A percentile compares a stretch with the other conserved stretches of the same genome.
These are phyloP conservation scores for Macrocentrus cingulum DNA, from an alignment of 1,140 invertebrate species.

Conservation along the genomic window DNA sequence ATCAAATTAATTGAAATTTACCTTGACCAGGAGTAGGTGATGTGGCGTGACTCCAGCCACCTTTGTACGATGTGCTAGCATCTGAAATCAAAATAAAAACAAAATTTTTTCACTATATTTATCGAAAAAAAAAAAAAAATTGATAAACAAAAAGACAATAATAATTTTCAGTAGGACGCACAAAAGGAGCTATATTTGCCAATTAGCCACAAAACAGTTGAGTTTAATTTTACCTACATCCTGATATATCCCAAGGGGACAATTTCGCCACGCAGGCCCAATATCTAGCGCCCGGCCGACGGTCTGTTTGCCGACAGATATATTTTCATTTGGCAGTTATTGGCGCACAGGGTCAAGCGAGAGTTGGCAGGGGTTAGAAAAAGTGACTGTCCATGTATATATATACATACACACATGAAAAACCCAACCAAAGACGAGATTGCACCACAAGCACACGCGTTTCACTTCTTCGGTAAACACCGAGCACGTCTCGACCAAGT, in stretches of 20 bases:
- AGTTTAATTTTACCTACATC: not conserved
- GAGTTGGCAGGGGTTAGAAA: not conserved
- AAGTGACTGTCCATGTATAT: too few species aligned
- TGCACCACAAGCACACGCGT: constrained; percentile 1
- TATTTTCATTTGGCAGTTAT: constrained; percentile 61
- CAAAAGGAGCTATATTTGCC: too few species aligned
- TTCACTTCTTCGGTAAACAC: constrained; percentile 21
- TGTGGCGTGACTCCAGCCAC: constrained; percentile 67
- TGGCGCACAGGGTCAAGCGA: constrained; percentile 38
- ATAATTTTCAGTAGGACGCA: not conserved
- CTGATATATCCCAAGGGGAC: constrained; percentile 9
- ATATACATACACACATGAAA: too few species aligned
- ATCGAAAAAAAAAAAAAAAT: not conserved
- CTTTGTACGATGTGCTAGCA: constrained; percentile 69
- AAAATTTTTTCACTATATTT: not conserved
- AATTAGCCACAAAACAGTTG: not conserved
- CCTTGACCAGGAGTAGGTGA: constrained; percentile 60
- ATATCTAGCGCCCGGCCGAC: constrained; percentile 34
- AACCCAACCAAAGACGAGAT: too few species aligned
- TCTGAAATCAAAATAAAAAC: constrained; percentile 46
- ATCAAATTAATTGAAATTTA: too few species aligned
- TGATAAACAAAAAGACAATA: not conserved
- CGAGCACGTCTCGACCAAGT: constrained; percentile 11
- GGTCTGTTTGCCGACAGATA: constrained; percentile 56
- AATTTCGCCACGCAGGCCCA: constrained; percentile 7